Evolutionary conservation across 2,888 invertebrate genomes (phyloP).

Genomic region (Drosophila helvetica): DNA sequence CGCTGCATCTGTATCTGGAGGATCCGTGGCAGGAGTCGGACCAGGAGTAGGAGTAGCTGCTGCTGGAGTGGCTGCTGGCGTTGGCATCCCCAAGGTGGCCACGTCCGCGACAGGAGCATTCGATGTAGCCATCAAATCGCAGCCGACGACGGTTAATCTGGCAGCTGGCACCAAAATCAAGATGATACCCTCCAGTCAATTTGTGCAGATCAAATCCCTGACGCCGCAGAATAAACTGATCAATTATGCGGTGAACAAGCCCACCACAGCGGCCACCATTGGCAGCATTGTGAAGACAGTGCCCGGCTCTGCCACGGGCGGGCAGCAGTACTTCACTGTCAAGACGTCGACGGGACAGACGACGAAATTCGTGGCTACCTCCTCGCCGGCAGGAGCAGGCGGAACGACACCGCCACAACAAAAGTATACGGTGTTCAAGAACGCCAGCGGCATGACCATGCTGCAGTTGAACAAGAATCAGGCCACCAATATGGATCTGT

Average conservation of each 20-base stretch:
- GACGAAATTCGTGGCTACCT: conserved; percentile 69
- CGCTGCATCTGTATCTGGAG: conserved; percentile 5
- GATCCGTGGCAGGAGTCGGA: neutral
- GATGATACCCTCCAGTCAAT: conserved; percentile 83
- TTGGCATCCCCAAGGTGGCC: conserved; percentile 7
- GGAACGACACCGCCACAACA: conserved; percentile 55
- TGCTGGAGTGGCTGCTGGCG: conserved; percentile 12
- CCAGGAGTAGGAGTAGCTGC: neutral
- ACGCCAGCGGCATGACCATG: conserved; percentile 67
- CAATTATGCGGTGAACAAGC: conserved; percentile 80
- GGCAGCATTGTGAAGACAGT: conserved; percentile 79
- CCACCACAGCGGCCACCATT: conserved; percentile 54
- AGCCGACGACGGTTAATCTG: conserved; percentile 52
- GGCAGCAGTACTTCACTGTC: conserved; percentile 81
- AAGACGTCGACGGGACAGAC: conserved; percentile 78
- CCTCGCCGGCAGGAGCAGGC: conserved; percentile 4
- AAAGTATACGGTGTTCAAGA: conserved; percentile 82
- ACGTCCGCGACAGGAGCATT: neutral
- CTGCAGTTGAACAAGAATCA: conserved; percentile 68
- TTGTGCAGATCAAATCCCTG: conserved; percentile 82
- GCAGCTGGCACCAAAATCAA: conserved; percentile 81
- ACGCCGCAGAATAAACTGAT: conserved; percentile 80
- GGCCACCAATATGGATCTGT: conserved; percentile 82
- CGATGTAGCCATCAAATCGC: conserved; percentile 29
- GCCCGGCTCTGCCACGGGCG: conserved; percentile 38